Conservation (phyloP, 2,113 vertebrate genomes). For the Chaetura pelagica region DNA sequence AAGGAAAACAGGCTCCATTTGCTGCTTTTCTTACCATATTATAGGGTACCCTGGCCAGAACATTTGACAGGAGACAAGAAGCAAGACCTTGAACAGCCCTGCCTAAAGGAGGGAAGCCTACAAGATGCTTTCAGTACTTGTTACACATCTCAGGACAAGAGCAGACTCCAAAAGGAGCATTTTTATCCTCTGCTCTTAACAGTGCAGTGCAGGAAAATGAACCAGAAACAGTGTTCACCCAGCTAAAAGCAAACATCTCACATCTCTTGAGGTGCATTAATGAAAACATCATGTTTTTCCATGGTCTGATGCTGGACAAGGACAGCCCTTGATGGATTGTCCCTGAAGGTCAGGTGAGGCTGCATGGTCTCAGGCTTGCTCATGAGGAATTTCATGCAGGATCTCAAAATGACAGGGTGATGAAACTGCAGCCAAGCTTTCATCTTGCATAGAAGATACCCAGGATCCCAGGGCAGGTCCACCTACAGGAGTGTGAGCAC, state of each 20-base stretch:
- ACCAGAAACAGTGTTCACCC: neutral
- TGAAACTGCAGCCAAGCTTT: neutral
- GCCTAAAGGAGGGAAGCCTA: neutral
- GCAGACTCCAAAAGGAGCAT: neutral
- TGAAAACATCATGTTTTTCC: neutral
- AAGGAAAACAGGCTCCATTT: neutral
- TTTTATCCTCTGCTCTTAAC: neutral
- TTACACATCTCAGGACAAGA: neutral
- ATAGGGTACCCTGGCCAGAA: too few relatives aligned
- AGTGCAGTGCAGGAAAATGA: neutral
- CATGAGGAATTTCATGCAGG: accelerated
- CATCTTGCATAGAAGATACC: neutral
- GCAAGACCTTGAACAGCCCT: neutral
- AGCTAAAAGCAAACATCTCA: neutral
- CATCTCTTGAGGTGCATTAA: neutral
- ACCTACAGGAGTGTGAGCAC: neutral
- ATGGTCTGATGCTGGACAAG: neutral
- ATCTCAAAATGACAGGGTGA: neutral
- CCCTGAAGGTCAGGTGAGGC: neutral
- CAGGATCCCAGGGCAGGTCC: neutral
- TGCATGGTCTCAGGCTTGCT: neutral
- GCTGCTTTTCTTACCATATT: neutral
- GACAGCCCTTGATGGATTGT: neutral
- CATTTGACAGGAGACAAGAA: neutral
- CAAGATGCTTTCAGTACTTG: neutral